phyloP scores from a whole-genome alignment of 1,140 invertebrate genomes.

The Achatina immaculata region DNA sequence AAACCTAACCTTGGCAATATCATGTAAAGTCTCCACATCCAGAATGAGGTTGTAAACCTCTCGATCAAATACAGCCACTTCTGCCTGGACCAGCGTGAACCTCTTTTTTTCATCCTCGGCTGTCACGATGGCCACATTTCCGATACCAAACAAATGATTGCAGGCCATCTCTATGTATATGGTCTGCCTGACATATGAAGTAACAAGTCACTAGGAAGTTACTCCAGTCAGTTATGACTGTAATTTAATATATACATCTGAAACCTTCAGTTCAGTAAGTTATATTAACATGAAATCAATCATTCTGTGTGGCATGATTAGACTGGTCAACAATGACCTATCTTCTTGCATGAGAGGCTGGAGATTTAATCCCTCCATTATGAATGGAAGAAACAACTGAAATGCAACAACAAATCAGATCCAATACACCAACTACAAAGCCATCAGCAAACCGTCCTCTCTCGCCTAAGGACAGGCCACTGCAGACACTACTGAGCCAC shows the following conservation, averaged over 20 bases:
- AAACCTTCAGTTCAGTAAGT: neutral
- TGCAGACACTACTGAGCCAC: too few species aligned
- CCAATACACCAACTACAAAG: too few species aligned
- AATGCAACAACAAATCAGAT: too few species aligned
- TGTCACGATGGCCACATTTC: slow-evolving; percentile 67
- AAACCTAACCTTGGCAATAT: slow-evolving; percentile 67
- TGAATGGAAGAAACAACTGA: too few species aligned
- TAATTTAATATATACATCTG: neutral
- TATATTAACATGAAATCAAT: too few species aligned
- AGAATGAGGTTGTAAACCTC: slow-evolving; percentile 70
- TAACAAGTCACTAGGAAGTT: neutral
- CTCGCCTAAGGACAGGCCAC: too few species aligned
- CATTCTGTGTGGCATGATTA: too few species aligned
- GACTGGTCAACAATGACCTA: too few species aligned
- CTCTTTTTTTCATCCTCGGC: slow-evolving; percentile 69
- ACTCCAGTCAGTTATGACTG: neutral
- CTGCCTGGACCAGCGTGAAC: slow-evolving; percentile 69
- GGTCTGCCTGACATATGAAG: slow-evolving; percentile 50
- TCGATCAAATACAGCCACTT: slow-evolving; percentile 72
- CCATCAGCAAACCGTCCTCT: too few species aligned
- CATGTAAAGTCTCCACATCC: slow-evolving; percentile 72
- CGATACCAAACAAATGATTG: slow-evolving; percentile 73
- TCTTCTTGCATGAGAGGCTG: too few species aligned
- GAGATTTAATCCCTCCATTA: too few species aligned
- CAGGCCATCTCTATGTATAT: slow-evolving; percentile 74